A percentile compares a stretch with the other conserved stretches of the same genome.
Evolutionary conservation across 2,888 invertebrate genomes (phyloP).

Genomic region (Rhimphoctona megacephalus): DNA sequence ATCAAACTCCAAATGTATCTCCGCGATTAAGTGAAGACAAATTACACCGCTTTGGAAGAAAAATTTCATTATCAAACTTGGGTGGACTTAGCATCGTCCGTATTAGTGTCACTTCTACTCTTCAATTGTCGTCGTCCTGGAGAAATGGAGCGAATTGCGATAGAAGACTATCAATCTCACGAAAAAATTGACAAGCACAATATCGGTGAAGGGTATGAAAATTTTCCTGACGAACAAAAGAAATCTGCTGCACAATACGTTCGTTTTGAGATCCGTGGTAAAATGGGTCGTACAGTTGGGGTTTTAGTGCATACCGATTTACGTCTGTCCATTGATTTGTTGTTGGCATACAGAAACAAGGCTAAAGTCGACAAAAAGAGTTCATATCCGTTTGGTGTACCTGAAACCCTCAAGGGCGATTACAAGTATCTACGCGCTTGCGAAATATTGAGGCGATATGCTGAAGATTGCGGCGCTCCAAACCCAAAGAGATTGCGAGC

Average conservation of each 20-base stretch:
- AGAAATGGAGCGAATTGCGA: constrained; percentile 61
- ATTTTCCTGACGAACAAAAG: constrained; percentile 37
- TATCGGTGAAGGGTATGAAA: constrained; percentile 38
- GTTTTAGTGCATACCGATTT: constrained; percentile 60
- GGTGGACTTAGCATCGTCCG: constrained; percentile 31
- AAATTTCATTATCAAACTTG: constrained; percentile 50
- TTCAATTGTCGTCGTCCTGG: constrained; percentile 71
- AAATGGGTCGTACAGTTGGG: constrained; percentile 56
- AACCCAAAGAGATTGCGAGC: constrained; percentile 66
- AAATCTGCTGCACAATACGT: constrained; percentile 37
- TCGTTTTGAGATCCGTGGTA: constrained; percentile 61
- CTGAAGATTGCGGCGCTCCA: constrained; percentile 59
- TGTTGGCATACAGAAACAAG: constrained; percentile 35
- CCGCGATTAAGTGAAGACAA: constrained; percentile 11
- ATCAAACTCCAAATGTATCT: constrained; percentile 41
- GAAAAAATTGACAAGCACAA: constrained; percentile 34
- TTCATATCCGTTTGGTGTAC: constrained; percentile 65
- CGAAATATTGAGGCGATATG: constrained; percentile 57
- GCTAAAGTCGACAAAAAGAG: constrained; percentile 56
- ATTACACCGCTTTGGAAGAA: constrained; percentile 34
- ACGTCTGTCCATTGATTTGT: background rate
- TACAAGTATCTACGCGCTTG: constrained; percentile 62
- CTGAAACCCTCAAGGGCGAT: constrained; percentile 36
- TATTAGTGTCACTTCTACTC: constrained; percentile 53
- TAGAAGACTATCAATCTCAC: constrained; percentile 60